Percentiles rank a stretch among this genome's conserved stretches.
Conservation (phyloP, 1,140 invertebrate genomes). For the Stegodyphus mimosarum region DNA sequence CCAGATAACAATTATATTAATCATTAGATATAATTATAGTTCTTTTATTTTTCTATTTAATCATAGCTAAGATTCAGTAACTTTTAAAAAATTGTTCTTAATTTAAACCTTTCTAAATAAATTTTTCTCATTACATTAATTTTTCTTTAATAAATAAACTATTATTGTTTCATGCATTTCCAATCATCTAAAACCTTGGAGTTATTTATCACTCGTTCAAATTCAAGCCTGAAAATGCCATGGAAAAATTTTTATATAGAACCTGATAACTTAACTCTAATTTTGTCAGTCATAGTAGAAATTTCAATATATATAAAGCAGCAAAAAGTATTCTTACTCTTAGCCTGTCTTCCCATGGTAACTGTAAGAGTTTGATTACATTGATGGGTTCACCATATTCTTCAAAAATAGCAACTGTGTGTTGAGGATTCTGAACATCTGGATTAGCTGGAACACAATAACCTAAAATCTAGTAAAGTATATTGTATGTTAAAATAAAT, state of each 20-base stretch:
- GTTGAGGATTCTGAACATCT: constrained; percentile 60
- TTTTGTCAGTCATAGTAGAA: not conserved
- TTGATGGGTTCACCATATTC: constrained; percentile 71
- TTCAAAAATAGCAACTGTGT: constrained; percentile 68
- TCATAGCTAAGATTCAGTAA: no score
- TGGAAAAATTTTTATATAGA: not conserved
- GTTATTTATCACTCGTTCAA: no score
- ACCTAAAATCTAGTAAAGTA: constrained; percentile 65
- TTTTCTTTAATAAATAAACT: no score
- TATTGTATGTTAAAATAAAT: not conserved
- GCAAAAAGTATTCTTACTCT: constrained; percentile 65
- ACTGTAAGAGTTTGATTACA: constrained; percentile 69
- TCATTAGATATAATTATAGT: no score
- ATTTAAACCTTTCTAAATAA: no score
- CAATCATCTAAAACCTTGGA: no score
- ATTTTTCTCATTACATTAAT: no score
- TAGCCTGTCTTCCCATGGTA: constrained; percentile 70
- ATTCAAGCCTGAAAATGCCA: no score
- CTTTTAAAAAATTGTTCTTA: no score
- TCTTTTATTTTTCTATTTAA: no score
- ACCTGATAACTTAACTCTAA: not conserved
- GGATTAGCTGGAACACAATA: constrained; percentile 65
- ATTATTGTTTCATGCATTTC: no score
- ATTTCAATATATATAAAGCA: not conserved
- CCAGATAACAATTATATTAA: no score